Evolutionary conservation across 2,888 invertebrate genomes (phyloP), one percentile per base, ranked within the genome.

Genomic region (Ptychoptera contaminata): DNA sequence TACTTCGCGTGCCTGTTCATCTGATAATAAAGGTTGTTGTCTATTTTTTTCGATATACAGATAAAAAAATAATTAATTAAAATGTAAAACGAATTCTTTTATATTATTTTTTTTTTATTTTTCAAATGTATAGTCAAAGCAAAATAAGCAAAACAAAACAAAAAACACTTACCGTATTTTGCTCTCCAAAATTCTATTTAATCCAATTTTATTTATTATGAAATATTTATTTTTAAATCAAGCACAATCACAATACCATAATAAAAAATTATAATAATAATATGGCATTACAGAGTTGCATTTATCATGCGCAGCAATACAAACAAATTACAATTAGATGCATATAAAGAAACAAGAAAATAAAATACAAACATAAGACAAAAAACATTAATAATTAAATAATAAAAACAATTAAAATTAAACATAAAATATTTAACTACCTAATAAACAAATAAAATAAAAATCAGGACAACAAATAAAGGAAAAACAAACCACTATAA

Each of bases 1-100:
- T 53, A 88, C 85, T 71, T 90, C 87, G 65, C 85, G 84, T 53
- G 88, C 88, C 67, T 88, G 87, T 68, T 88, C 88, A 63, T 90
- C 88, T 48, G 86, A 85, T 58, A 86, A 72, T 58, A 86, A 69
- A 60, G 79, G 77, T 67, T 83, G 83, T 74, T 82, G 80, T 65
- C 83, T 83, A 67, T 50, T 61, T 42, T 40, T 40, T 44, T 23
- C 34, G 39, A 31, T 16, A 16, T 10, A 37, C 34, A 37, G 15
- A 47, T 30, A 39, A 50, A 46, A 48, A 15, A 42, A 15, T 1
- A 35, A 39, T 14, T 14, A 31, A 43, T 40, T 31, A 46, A 41
- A 38, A 29, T 44, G 14, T 16, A 38, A 16, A 41, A 37, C 34
- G 9, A 31, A 37, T 11, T 16, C 11, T 8, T 6, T 8, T 8